phyloP scores from a whole-genome alignment of 1,140 invertebrate species.

The Colletes latitarsis region DNA sequence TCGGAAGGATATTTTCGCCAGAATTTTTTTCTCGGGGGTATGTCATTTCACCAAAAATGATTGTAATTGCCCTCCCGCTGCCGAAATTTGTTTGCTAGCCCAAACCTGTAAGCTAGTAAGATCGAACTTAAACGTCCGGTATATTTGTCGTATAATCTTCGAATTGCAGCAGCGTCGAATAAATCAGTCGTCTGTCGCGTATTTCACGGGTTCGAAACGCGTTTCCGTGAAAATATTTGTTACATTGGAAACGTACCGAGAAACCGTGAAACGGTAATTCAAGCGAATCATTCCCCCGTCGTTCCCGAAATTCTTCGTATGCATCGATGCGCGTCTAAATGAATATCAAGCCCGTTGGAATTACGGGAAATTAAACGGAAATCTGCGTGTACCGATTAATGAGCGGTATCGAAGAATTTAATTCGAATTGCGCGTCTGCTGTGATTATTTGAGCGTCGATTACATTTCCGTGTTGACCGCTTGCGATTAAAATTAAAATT shows the following conservation, averaged over 20 bases:
- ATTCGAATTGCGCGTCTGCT: not conserved
- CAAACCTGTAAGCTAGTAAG: too few relatives aligned
- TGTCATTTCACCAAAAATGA: too few relatives aligned
- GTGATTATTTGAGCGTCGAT: constrained; percentile 17
- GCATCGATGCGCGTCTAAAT: not conserved
- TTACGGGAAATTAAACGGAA: constrained; percentile 30
- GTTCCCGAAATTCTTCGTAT: not conserved
- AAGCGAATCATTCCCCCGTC: not conserved
- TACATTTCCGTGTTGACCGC: not conserved
- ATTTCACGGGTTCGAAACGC: not conserved
- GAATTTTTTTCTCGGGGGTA: too few relatives aligned
- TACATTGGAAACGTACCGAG: not conserved
- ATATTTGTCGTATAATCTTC: too few relatives aligned
- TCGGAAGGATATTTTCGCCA: too few relatives aligned
- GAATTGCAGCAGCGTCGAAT: too few relatives aligned
- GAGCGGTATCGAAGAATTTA: constrained; percentile 18
- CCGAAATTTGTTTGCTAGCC: too few relatives aligned
- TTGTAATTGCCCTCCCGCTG: too few relatives aligned
- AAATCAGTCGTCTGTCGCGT: not conserved
- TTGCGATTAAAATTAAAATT: constrained; percentile 26
- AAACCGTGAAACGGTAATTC: not conserved
- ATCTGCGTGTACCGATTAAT: constrained; percentile 3
- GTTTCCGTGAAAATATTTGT: not conserved
- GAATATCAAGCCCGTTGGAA: not conserved
- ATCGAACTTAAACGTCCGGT: too few relatives aligned